A percentile compares a stretch with the other conserved stretches of the same genome.
phyloP scores from a whole-genome alignment of 2,888 invertebrate genomes.

The Ashinkailepas kermadecensis region DNA sequence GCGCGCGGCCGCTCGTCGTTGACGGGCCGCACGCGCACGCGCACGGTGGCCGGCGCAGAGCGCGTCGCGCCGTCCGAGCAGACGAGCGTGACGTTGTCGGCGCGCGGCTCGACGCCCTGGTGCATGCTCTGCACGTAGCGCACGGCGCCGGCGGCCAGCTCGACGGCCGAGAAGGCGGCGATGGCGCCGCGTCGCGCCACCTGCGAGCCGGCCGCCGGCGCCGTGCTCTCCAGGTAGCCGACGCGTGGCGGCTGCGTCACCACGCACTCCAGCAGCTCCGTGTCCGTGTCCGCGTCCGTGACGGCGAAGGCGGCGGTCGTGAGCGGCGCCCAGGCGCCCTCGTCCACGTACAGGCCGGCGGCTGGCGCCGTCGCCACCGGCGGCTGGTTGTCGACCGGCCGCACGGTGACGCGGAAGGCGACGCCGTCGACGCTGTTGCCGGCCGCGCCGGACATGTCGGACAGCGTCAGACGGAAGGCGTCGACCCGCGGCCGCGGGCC shows the following conservation, averaged over 20 bases:
- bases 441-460: slow-evolving; percentile 38
- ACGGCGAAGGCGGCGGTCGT: slow-evolving; percentile 35
- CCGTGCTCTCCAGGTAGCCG: slow-evolving; percentile 42
- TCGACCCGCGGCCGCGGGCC: slow-evolving; percentile 37
- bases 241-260: slow-evolving; percentile 39
- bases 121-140: slow-evolving; percentile 44
- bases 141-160: slow-evolving; percentile 38
- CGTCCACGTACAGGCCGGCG: slow-evolving; percentile 37
- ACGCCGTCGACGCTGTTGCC: slow-evolving; percentile 38
- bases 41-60: slow-evolving; percentile 37
- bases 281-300: slow-evolving; percentile 37
- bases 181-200: slow-evolving; percentile 21
- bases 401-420: slow-evolving; percentile 37
- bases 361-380: slow-evolving; percentile 37
- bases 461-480: slow-evolving; percentile 38
- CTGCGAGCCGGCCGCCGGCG: slow-evolving; percentile 39
- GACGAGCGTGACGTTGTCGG: slow-evolving; percentile 39
- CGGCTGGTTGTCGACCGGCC: slow-evolving; percentile 40
- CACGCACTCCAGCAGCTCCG: slow-evolving; percentile 39
- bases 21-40: slow-evolving; percentile 39
- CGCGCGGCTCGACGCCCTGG: slow-evolving; percentile 40
- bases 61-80: slow-evolving; percentile 42
- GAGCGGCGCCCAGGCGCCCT: slow-evolving; percentile 39
- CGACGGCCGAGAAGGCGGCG: slow-evolving; percentile 37
- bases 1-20: slow-evolving; percentile 43